Base-by-base conservation (phyloP, 2,797 vertebrate genomes). In the Sebastiscus tertius region DNA sequence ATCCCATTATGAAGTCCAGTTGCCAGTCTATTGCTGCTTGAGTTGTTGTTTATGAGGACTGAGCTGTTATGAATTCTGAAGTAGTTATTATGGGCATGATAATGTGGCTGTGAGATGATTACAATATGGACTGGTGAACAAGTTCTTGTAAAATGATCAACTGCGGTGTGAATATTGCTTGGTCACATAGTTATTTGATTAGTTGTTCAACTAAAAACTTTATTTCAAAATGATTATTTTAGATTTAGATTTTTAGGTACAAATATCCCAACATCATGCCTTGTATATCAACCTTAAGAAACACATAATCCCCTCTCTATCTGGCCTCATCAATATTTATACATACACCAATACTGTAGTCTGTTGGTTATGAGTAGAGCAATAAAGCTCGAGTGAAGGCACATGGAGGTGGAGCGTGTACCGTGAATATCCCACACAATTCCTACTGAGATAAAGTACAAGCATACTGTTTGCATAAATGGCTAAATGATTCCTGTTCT, bases 251-350 rank as follows among this genome's bases (percentile, higher is more conserved):
- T 65, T 65, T 66, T 49, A 29, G 24, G 34, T 71, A 55, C 34
- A 46, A 31, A 72, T 59, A 72, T 68, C 34, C 22, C 52, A 62
- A 3, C 26, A 33, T 49, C 5, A 24, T 42, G 70, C 36, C 26
- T 64, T 54, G 18, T 42, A 67, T 39, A 36, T 60, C 31, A 55
- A 29, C 72, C 6, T 27, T 42, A 33, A 62, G 49, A 87, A 46
- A 71, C 22, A 77, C 62, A 81, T 22, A 79, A 39, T 62, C 52
- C 8, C 8, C 29, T 59, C n/a, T 63, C 12, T 75, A 36, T 79
- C 65, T 26, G 52, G 52, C 16, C 65, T 84, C 72, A 92, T 90
- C 62, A 79, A 80, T 86, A 88, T 88, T 81, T 70, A 88, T 85
- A 31, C 11, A 49, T 13, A 18, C 67, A 84, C 77, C 63, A 88